Conservation (phyloP, 2,797 vertebrate genomes). For the Schizopygopsis pylzovi region DNA sequence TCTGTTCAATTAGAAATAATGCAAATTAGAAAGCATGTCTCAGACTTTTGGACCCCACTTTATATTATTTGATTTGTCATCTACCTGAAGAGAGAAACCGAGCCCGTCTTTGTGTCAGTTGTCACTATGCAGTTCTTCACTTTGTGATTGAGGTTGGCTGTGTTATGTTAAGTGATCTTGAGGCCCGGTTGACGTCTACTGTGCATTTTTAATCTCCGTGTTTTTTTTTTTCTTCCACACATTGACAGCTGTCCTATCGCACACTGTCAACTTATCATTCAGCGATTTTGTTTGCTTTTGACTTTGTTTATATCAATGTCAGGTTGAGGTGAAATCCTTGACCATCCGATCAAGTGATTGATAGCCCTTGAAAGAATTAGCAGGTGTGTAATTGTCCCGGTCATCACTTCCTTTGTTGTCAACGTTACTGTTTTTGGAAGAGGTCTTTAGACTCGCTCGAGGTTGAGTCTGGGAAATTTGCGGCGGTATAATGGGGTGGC, state of each 20-base stretch:
- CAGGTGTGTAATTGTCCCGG: conserved; percentile 59
- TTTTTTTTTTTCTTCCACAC: not conserved
- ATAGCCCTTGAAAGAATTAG: conserved; percentile 62
- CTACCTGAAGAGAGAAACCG: conserved; percentile 15
- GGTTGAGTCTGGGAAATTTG: conserved; percentile 49
- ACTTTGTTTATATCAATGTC: conserved; percentile 65
- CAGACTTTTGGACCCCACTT: conserved; percentile 6
- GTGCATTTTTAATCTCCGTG: conserved; percentile 48
- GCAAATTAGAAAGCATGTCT: not conserved
- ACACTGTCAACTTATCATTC: conserved; percentile 51
- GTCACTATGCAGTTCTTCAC: conserved; percentile 32
- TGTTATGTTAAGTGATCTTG: conserved; percentile 59
- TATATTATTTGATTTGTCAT: not conserved
- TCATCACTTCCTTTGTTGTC: conserved; percentile 54
- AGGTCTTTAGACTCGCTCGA: conserved; percentile 47
- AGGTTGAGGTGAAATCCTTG: conserved; percentile 62
- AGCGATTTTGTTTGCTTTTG: conserved; percentile 56
- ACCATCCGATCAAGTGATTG: conserved; percentile 61
- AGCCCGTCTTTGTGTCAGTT: conserved; percentile 12
- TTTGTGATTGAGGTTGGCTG: conserved; percentile 46
- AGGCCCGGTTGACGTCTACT: conserved; percentile 47
- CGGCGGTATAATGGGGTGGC: conserved; percentile 63
- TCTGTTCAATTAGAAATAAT: not conserved
- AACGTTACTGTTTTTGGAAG: conserved; percentile 55
- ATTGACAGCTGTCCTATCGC: conserved; percentile 28